Conservation (phyloP, 2,888 invertebrate species). For the Trimorus sp. region DNA sequence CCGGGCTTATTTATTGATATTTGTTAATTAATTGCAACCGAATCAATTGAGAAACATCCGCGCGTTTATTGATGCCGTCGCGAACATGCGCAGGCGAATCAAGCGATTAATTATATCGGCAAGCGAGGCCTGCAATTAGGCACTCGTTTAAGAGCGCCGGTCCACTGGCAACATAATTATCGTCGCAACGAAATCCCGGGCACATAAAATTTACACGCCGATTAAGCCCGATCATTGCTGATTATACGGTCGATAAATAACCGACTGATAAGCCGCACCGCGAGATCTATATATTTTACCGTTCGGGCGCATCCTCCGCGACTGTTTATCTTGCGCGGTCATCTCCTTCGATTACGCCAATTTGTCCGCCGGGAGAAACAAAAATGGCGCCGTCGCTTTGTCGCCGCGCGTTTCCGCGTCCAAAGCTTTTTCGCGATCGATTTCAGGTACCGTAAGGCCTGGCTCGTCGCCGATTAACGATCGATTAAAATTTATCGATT, state of each 20-base stretch:
- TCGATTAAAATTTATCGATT: slow-evolving; percentile 9
- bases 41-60: slow-evolving; percentile 40
- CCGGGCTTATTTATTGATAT: slow-evolving; percentile 1
- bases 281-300: slow-evolving; percentile 47
- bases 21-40: slow-evolving; percentile 19
- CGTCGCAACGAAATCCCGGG: slow-evolving; percentile 51
- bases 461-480: not conserved
- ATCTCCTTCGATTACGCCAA: slow-evolving; percentile 39
- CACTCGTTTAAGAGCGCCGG: slow-evolving; percentile 51
- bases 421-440: not conserved
- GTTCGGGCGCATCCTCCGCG: slow-evolving; percentile 17
- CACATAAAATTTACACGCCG: slow-evolving; percentile 54
- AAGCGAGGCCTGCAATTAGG: slow-evolving; percentile 64
- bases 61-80: slow-evolving; percentile 31
- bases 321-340: slow-evolving; percentile 21
- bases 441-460: too few species aligned
- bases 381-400: slow-evolving; percentile 2
- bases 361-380: slow-evolving; percentile 13
- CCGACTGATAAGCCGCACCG: slow-evolving; percentile 27
- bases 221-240: slow-evolving; percentile 55
- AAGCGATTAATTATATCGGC: slow-evolving; percentile 59
- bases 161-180: slow-evolving; percentile 62
- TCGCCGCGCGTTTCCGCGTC: not conserved
- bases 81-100: slow-evolving; percentile 39
- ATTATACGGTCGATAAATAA: slow-evolving; percentile 62